phyloP scores from a whole-genome alignment of 1,140 invertebrate genomes.

The Platyura marginata region DNA sequence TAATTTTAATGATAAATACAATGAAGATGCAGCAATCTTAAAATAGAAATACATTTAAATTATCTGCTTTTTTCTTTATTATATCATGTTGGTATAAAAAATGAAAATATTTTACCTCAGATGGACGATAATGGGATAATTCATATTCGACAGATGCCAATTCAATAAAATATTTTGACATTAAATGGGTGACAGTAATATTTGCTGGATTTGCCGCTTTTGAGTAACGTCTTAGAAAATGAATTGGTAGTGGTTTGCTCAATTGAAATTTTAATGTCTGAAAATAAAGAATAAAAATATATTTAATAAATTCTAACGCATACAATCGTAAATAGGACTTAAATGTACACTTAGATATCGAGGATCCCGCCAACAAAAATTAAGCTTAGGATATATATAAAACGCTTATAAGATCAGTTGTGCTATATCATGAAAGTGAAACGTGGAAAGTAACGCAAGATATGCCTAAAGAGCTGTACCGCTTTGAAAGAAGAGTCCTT shows the following conservation, averaged over 20 bases:
- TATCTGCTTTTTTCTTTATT: neutral
- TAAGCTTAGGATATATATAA: no score
- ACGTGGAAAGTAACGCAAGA: no score
- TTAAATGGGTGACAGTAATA: conserved; percentile 49
- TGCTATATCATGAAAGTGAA: no score
- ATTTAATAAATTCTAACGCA: neutral
- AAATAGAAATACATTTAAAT: conserved; percentile 2
- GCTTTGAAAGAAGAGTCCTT: no score
- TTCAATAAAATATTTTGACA: conserved; percentile 90
- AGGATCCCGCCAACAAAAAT: no score
- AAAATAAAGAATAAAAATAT: neutral
- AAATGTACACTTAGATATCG: no score
- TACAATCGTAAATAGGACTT: no score
- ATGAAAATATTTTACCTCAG: conserved; percentile 26
- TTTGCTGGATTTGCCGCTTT: conserved; percentile 43
- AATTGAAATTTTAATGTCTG: conserved; percentile 57
- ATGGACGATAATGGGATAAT: conserved; percentile 63
- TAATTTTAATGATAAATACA: conserved; percentile 31
- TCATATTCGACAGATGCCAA: conserved; percentile 66
- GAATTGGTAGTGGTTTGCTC: conserved; percentile 66
- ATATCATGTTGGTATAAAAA: neutral
- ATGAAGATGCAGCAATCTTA: conserved; percentile 28
- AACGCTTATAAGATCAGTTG: no score
- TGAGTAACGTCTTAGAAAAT: conserved; percentile 62
- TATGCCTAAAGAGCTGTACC: no score